Conservation (phyloP, 53 echinoderm and acorn worm species). For the Pentamera pediparva region DNA sequence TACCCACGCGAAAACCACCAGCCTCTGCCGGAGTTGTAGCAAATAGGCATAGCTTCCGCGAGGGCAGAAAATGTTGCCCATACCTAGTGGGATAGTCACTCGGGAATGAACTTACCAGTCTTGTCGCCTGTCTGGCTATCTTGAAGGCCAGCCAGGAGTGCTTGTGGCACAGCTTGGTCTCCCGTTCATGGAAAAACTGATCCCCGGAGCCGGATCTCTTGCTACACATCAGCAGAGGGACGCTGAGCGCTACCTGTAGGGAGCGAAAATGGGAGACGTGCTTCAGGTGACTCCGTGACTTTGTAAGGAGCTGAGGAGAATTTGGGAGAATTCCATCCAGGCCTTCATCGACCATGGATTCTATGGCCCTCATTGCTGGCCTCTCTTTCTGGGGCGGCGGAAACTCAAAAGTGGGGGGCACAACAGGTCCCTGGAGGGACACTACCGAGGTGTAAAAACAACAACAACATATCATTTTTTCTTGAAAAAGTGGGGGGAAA, state of each 20-base stretch:
- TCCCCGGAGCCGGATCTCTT: conserved; percentile 20
- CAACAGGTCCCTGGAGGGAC: no score
- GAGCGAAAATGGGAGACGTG: not conserved
- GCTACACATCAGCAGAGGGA: conserved; percentile 56
- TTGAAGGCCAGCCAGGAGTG: conserved; percentile 77
- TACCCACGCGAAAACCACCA: no score
- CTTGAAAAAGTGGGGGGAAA: no score
- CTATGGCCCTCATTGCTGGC: no score
- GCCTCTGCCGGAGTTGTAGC: no score
- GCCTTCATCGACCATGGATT: no score
- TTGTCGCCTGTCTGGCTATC: conserved; percentile 86
- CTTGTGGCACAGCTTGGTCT: conserved; percentile 11
- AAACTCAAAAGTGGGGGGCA: no score
- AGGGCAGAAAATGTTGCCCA: no score
- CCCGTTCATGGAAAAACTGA: conserved; percentile 14
- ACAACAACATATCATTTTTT: no score
- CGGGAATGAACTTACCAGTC: conserved; percentile 52
- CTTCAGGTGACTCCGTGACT: not conserved
- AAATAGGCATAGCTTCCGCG: no score
- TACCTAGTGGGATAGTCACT: not conserved
- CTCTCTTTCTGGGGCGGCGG: no score
- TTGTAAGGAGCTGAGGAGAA: not conserved
- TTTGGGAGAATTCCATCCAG: not conserved
- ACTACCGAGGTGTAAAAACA: no score
- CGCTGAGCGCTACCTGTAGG: conserved; percentile 64